A percentile compares a stretch with the other conserved stretches of the same genome.
Conservation (phyloP, 2,888 invertebrate species). For the Eristalis arbustorum region DNA sequence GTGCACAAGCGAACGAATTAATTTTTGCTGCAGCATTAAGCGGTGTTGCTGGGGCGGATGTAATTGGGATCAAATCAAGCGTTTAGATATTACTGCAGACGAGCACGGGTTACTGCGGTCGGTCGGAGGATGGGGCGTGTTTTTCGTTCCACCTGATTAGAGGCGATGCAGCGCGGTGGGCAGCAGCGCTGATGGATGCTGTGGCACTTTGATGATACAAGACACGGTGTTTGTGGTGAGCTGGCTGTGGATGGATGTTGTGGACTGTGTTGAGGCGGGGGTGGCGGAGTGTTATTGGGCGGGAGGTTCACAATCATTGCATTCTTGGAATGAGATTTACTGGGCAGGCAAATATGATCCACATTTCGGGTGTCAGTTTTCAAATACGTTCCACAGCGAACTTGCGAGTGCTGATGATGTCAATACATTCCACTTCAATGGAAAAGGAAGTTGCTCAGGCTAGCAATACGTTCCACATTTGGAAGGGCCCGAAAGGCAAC, state of each 20-base stretch:
- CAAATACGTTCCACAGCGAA: too few species aligned
- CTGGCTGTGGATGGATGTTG: neutral
- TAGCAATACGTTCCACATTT: too few species aligned
- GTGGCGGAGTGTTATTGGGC: too few species aligned
- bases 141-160: neutral
- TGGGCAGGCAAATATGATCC: too few species aligned
- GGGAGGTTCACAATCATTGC: too few species aligned
- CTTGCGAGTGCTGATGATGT: too few species aligned
- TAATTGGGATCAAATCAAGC: slow-evolving; percentile 52
- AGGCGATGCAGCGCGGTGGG: neutral
- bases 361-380: too few species aligned
- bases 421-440: too few species aligned
- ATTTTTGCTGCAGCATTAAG: slow-evolving; percentile 65
- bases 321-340: too few species aligned
- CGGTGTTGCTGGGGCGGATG: slow-evolving; percentile 40
- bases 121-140: neutral
- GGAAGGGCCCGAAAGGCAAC: too few species aligned
- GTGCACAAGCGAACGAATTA: slow-evolving; percentile 36
- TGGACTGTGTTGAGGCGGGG: neutral
- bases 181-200: neutral
- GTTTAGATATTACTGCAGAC: slow-evolving; percentile 39
- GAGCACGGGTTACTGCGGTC: neutral
- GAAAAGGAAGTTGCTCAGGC: too few species aligned
- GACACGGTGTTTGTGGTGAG: neutral
- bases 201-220: neutral